Percentiles rank a stretch among this genome's conserved stretches.
Evolutionary conservation across 2,113 vertebrate genomes (phyloP).

Genomic region (Cololabis saira): DNA sequence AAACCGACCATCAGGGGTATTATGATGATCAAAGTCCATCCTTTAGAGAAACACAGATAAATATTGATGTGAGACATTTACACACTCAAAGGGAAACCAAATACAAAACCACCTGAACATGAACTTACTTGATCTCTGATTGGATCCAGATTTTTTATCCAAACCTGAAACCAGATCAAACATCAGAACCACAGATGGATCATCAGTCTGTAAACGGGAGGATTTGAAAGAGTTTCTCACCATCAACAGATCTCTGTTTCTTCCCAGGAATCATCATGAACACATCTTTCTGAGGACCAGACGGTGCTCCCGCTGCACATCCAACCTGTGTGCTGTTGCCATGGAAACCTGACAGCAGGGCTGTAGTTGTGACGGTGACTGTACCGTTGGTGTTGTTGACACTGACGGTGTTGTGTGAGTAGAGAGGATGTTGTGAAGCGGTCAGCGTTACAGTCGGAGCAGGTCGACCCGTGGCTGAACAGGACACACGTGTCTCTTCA

Average conservation of each 20-base stretch:
- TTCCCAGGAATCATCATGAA: neutral
- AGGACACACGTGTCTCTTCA: slow-evolving; percentile 32
- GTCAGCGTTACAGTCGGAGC: slow-evolving; percentile 38
- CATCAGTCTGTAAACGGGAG: neutral
- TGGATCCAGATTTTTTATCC: neutral
- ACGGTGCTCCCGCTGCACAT: slow-evolving; percentile 27
- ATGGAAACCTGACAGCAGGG: neutral
- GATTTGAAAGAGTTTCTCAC: slow-evolving; percentile 21
- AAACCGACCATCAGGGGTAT: too few species aligned
- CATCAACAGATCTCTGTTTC: neutral
- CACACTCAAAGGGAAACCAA: neutral
- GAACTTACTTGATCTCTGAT: neutral
- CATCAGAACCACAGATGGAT: neutral
- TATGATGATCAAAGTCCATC: neutral
- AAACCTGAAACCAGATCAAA: neutral
- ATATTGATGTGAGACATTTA: neutral
- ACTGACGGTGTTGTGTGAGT: neutral
- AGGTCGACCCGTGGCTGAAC: slow-evolving; percentile 57
- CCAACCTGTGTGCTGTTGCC: neutral
- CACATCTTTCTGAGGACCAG: neutral
- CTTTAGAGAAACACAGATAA: neutral
- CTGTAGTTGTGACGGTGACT: slow-evolving; percentile 31
- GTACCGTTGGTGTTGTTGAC: slow-evolving; percentile 37
- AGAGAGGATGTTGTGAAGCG: neutral
- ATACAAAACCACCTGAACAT: too few species aligned